Evolutionary conservation across 1,140 invertebrate genomes (phyloP).

Genomic region (Diorhabda elongata): DNA sequence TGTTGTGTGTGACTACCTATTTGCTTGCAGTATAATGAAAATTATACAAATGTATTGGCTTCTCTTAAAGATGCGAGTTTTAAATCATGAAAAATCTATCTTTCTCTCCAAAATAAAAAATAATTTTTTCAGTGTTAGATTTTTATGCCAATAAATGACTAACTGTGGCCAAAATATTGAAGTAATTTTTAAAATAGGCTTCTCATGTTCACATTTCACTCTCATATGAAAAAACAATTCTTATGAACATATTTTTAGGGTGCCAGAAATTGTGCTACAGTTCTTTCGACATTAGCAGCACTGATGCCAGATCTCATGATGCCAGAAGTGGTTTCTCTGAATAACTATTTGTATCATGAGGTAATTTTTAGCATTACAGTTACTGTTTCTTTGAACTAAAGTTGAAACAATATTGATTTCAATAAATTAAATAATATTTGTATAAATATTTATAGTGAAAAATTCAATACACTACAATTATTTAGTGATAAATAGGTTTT

Average conservation of each 20-base stretch:
- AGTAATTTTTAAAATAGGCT: not conserved
- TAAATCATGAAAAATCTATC: too few relatives aligned
- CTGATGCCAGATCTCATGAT: conserved; percentile 57
- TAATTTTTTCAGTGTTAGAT: not conserved
- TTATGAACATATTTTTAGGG: conserved; percentile 40
- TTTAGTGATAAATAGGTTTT: not conserved
- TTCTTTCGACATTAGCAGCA: conserved; percentile 62
- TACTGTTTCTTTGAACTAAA: conserved; percentile 1
- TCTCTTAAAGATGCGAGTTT: too few relatives aligned
- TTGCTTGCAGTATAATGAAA: too few relatives aligned
- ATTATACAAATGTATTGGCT: too few relatives aligned
- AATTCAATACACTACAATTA: not conserved
- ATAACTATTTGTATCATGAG: conserved; percentile 36
- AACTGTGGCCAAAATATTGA: not conserved
- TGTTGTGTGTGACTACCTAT: too few relatives aligned
- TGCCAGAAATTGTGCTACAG: conserved; percentile 56
- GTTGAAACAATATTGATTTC: not conserved
- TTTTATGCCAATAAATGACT: not conserved
- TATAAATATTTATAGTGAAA: not conserved
- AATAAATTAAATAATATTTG: not conserved
- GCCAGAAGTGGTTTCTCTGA: conserved; percentile 46
- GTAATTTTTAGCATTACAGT: conserved; percentile 17
- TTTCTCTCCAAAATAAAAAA: too few relatives aligned
- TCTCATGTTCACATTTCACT: not conserved
- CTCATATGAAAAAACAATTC: not conserved